Base-by-base conservation (phyloP, 2,797 vertebrate genomes). In the Lutra lutra region DNA sequence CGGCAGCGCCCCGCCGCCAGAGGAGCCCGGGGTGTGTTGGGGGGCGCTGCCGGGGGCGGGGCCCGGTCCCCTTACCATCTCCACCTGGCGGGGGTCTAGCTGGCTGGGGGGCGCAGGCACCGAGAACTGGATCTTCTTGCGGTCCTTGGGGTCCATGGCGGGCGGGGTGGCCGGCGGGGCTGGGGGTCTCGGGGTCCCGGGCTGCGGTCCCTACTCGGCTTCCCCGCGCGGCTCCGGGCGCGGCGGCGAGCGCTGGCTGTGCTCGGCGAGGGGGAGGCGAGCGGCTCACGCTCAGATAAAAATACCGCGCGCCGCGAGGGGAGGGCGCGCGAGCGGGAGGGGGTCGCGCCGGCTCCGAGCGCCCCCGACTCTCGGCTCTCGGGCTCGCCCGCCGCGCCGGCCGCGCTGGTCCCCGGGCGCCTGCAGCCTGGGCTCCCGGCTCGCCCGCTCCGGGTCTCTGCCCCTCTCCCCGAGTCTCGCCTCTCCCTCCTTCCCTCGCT, bases 71-170 rank as follows among this genome's bases (percentile, higher is more conserved):
- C 99, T 99, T 99, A 99, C 99, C 99, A 99, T 99, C 99, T 99
- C 99, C 91, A 99, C 99, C 98, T 99, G 99, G 94, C 99, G 99
- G 48, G 99, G 99, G 98, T 99, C 99, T 98, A 99, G 99, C 97
- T 99, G 99, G 97, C 99, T 99, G 54, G 99, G 99, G 32, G 98
- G 99, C 1, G 99, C 96, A 0, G 99, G 99, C 94, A 99, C 99
- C 0, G 99, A 99, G 95, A 99, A 99, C 91, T 99, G 99, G 98
- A 99, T 99, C 99, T 99, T 99, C 99, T 99, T 99, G 97, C 99
- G 99, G 97, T 99, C 99, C 98, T 99, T 99, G 98, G 98, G 98
- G 98, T 99, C 99, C 98, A 98, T 99, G 97, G 96, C 96, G 32
- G 29, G 73, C 7, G 25, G 77, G 25, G 56, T 0, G 72, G 78